These are phyloP conservation scores for Vimba vimba DNA, from an alignment of 2,113 vertebrate genomes.

Conservation along the genomic window DNA sequence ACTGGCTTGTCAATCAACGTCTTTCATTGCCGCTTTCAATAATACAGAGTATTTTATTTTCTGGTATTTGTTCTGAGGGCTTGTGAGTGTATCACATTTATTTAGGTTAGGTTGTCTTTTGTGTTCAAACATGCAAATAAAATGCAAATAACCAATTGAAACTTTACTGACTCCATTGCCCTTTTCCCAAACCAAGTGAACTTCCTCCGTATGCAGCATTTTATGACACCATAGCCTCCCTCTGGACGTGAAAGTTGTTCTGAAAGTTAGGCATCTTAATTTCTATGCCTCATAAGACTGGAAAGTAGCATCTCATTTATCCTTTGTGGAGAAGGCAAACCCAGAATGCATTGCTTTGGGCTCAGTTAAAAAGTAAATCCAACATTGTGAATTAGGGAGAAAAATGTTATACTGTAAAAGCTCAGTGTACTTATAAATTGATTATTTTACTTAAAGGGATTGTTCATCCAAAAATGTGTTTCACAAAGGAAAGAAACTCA, in stretches of 20 bases:
- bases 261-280: not conserved
- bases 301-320: not conserved
- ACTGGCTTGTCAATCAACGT: conserved; percentile 8
- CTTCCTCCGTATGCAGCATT: not conserved
- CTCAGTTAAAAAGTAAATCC: not conserved
- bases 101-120: not conserved
- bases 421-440: too few relatives aligned
- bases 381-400: not conserved
- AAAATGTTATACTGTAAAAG: not conserved
- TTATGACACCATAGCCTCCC: not conserved
- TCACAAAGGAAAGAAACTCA: too few relatives aligned
- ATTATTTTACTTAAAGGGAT: too few relatives aligned
- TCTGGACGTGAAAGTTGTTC: not conserved
- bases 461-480: too few relatives aligned
- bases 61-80: not conserved
- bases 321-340: not conserved
- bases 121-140: not conserved
- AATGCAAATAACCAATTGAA: not conserved
- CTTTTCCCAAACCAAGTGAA: not conserved
- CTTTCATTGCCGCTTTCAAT: conserved; percentile 7
- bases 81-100: not conserved
- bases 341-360: not conserved
- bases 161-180: not conserved
- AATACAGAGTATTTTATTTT: conserved; percentile 8
- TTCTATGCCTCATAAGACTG: not conserved